Evolutionary conservation across 2,888 invertebrate genomes (phyloP).

Genomic region (Asteroscopus sphinx): DNA sequence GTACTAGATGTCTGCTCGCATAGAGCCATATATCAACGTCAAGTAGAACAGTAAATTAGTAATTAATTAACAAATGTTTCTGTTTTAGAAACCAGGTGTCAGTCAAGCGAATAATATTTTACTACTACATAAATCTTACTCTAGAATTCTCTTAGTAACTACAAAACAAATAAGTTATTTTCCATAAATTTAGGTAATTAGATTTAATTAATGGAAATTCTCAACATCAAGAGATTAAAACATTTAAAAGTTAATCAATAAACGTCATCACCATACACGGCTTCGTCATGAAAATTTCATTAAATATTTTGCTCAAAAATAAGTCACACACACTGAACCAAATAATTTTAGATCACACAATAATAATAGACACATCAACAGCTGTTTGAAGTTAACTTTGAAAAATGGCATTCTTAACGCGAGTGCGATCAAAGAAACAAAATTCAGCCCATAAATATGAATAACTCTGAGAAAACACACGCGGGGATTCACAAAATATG

Average conservation of each 20-base stretch:
- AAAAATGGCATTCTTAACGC: constrained; percentile 55
- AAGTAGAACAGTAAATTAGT: constrained; percentile 40
- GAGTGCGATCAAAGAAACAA: constrained; percentile 55
- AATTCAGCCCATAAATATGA: constrained; percentile 64
- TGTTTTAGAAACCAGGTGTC: constrained; percentile 16
- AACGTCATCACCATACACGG: constrained; percentile 8
- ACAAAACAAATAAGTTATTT: neutral
- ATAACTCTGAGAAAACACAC: constrained; percentile 62
- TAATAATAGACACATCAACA: constrained; percentile 54
- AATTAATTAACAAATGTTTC: constrained; percentile 43
- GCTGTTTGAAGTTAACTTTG: constrained; percentile 44
- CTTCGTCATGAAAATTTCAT: neutral
- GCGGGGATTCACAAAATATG: constrained; percentile 72
- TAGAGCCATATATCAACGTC: constrained; percentile 47
- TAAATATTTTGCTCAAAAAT: constrained; percentile 12
- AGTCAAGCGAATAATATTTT: constrained; percentile 7
- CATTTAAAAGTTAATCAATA: constrained; percentile 9
- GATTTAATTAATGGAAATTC: constrained; percentile 8
- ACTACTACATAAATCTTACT: no score
- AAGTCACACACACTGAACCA: neutral
- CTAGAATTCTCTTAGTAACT: neutral
- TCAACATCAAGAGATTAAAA: constrained; percentile 18
- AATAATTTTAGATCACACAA: constrained; percentile 31
- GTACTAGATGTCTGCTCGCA: constrained; percentile 44
- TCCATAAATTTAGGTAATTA: neutral